Percentiles rank a stretch among this genome's conserved stretches.
Conservation (phyloP, 2,113 vertebrate genomes). For the Ptychochromis oligacanthus region DNA sequence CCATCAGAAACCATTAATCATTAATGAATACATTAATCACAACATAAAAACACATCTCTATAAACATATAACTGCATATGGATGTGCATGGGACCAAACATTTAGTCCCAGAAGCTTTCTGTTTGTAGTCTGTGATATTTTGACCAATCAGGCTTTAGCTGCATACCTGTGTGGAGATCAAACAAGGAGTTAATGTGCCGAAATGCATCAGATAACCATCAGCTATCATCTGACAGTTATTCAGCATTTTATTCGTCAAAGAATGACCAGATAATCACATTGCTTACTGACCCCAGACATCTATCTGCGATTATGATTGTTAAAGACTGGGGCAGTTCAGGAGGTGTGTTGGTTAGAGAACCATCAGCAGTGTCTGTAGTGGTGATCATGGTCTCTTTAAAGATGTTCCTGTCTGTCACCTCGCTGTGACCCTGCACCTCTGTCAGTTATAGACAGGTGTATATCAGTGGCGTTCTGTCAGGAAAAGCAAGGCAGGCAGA, state of each 20-base stretch:
- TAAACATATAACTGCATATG: not conserved
- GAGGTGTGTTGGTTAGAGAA: too few species aligned
- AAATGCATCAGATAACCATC: too few species aligned
- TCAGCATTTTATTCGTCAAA: not conserved
- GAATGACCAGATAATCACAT: not conserved
- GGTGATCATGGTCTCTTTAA: too few species aligned
- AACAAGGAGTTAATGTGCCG: too few species aligned
- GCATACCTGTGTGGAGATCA: not conserved
- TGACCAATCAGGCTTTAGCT: not conserved
- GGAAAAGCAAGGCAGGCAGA: too few species aligned
- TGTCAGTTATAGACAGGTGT: not conserved
- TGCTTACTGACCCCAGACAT: not conserved
- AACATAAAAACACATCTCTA: not conserved
- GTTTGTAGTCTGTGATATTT: not conserved
- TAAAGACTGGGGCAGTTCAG: too few species aligned
- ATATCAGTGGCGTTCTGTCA: too few species aligned
- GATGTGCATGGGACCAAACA: too few species aligned
- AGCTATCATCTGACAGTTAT: not conserved
- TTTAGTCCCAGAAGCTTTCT: not conserved
- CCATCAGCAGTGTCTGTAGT: too few species aligned
- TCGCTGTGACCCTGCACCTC: not conserved
- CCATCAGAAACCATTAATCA: not conserved
- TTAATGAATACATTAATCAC: not conserved
- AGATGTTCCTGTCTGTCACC: too few species aligned
- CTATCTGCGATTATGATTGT: too few species aligned